These are phyloP conservation scores for Eupsittula cactorum DNA, from an alignment of 2,113 vertebrate species.

Conservation along the genomic window DNA sequence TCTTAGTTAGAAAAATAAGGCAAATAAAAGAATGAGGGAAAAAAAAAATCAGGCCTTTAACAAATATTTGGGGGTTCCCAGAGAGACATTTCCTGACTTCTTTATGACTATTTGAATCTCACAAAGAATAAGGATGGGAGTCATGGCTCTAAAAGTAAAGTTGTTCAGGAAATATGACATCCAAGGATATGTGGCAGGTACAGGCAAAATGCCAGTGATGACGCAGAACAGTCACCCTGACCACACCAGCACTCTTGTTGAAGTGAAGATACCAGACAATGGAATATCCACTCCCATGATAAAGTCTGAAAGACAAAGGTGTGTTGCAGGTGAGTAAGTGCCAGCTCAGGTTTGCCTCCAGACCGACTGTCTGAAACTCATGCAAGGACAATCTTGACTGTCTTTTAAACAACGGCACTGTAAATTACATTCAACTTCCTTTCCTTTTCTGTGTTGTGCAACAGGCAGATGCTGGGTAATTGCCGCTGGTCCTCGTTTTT, in stretches of 20 bases:
- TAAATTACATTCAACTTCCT: background rate
- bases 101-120: background rate
- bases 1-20: background rate
- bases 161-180: background rate
- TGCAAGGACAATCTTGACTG: background rate
- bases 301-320: constrained; percentile 24
- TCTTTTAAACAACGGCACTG: background rate
- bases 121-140: background rate
- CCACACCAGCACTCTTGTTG: background rate
- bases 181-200: background rate
- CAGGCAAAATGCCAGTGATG: background rate
- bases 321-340: constrained; percentile 39
- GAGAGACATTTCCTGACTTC: background rate
- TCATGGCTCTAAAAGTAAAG: background rate
- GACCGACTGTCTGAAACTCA: background rate
- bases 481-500: background rate
- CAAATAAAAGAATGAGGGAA: background rate
- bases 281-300: background rate
- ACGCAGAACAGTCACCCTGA: background rate
- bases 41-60: background rate
- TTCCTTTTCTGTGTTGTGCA: background rate
- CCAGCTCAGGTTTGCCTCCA: constrained; percentile 21
- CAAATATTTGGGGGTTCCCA: background rate
- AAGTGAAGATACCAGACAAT: background rate
- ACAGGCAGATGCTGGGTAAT: background rate